Conservation (phyloP, 2,113 vertebrate genomes). For the Platichthys flesus region DNA sequence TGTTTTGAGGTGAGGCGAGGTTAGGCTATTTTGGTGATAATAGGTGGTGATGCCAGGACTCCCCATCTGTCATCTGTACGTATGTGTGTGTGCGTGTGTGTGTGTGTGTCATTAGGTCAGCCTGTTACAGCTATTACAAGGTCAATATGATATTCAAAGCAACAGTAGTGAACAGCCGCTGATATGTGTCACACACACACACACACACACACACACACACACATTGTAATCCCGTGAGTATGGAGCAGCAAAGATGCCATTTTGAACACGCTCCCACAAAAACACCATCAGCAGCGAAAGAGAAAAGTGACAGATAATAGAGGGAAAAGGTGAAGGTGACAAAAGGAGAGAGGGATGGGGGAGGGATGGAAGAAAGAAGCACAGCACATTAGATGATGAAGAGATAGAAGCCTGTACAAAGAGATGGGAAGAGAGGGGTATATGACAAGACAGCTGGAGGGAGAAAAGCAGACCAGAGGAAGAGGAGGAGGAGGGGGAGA, state of each 20-base stretch:
- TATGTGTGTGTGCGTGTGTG: background rate
- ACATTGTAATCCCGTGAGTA: conserved; percentile 34
- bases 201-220: conserved; percentile 9
- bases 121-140: conserved; percentile 48
- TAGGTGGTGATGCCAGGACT: conserved; percentile 15
- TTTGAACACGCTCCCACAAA: conserved; percentile 39
- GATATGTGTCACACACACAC: conserved; percentile 12
- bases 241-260: conserved; percentile 48
- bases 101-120: conserved; percentile 30
- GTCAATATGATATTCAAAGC: conserved; percentile 32
- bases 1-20: conserved; percentile 25
- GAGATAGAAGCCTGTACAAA: conserved; percentile 12
- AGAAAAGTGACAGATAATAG: background rate
- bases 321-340: conserved; percentile 36
- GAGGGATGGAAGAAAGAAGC: conserved; percentile 1
- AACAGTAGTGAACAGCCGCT: conserved; percentile 29
- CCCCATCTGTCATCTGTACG: conserved; percentile 53
- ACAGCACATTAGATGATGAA: background rate
- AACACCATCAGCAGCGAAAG: conserved; percentile 17
- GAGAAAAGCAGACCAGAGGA: conserved; percentile 9
- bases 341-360: conserved; percentile 12
- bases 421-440: conserved; percentile 20
- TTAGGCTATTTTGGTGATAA: conserved; percentile 65
- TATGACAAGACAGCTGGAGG: conserved; percentile 18
- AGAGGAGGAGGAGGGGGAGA: conserved; percentile 11